These are phyloP conservation scores for Thinocorus orbignyianus DNA, from an alignment of 2,113 vertebrate genomes.

Conservation along the genomic window DNA sequence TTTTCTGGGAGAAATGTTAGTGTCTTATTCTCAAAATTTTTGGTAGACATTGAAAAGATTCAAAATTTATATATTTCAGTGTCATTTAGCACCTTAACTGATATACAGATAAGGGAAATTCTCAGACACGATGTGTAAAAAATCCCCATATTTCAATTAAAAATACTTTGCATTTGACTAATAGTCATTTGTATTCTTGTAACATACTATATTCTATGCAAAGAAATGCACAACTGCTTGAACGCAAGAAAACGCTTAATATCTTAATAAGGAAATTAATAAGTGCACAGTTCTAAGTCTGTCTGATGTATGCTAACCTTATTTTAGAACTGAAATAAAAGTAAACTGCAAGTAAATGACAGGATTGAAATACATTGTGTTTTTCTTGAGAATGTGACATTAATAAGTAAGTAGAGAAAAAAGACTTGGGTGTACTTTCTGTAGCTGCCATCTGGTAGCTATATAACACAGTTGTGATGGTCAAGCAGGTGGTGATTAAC, in stretches of 20 bases:
- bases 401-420: not conserved
- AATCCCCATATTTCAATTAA: not conserved
- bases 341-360: not conserved
- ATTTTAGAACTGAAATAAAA: not conserved
- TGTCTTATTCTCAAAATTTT: not conserved
- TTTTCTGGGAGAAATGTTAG: not conserved
- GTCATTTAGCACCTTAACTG: not conserved
- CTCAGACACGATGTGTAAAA: not conserved
- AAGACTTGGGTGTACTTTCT: not conserved
- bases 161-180: not conserved
- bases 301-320: not conserved
- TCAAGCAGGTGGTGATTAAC: conserved; percentile 30
- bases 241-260: not conserved
- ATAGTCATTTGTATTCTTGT: not conserved
- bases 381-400: not conserved
- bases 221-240: not conserved
- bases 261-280: not conserved
- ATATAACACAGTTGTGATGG: not conserved
- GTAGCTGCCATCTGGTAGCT: conserved; percentile 12
- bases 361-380: not conserved
- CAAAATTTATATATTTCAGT: not conserved
- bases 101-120: not conserved
- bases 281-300: not conserved
- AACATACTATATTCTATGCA: not conserved
- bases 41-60: not conserved